A percentile compares a stretch with the other conserved stretches of the same genome.
These are phyloP conservation scores for Buphagus erythrorhynchus DNA, from an alignment of 2,797 vertebrate species.

Conservation along the genomic window DNA sequence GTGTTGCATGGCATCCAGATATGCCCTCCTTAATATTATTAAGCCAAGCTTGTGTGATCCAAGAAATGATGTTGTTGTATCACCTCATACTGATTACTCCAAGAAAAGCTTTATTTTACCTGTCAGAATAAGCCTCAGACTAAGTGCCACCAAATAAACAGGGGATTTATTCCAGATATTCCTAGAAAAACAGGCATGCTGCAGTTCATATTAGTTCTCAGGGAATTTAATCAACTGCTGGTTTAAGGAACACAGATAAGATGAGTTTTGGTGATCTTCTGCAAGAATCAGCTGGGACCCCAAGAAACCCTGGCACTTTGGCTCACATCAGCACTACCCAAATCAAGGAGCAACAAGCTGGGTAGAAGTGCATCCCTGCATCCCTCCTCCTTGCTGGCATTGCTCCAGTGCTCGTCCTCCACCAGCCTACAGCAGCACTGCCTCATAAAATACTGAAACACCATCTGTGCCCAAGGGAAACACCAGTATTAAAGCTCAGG, in stretches of 20 bases:
- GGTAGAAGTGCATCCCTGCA: background rate
- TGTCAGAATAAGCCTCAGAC: background rate
- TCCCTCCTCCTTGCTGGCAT: background rate
- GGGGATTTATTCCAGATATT: background rate
- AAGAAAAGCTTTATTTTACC: background rate
- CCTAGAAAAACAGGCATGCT: background rate
- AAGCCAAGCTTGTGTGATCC: background rate
- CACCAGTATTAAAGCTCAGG: background rate
- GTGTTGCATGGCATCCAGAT: background rate
- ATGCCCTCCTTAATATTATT: background rate
- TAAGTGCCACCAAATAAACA: background rate
- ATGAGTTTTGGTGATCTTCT: background rate
- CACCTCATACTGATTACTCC: background rate
- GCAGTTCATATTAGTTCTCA: accelerated
- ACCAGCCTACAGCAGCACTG: background rate
- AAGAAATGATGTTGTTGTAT: background rate
- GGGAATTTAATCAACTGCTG: background rate
- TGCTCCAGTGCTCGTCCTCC: background rate
- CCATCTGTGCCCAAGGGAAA: accelerated
- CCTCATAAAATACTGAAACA: background rate
- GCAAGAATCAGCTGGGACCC: background rate
- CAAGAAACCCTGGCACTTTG: background rate
- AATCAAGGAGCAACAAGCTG: background rate
- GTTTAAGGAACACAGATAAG: background rate
- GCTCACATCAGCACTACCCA: background rate